A percentile compares a stretch with the other conserved stretches of the same genome.
phyloP scores from a whole-genome alignment of 2,888 invertebrate species.

The Melieria crassipennis region DNA sequence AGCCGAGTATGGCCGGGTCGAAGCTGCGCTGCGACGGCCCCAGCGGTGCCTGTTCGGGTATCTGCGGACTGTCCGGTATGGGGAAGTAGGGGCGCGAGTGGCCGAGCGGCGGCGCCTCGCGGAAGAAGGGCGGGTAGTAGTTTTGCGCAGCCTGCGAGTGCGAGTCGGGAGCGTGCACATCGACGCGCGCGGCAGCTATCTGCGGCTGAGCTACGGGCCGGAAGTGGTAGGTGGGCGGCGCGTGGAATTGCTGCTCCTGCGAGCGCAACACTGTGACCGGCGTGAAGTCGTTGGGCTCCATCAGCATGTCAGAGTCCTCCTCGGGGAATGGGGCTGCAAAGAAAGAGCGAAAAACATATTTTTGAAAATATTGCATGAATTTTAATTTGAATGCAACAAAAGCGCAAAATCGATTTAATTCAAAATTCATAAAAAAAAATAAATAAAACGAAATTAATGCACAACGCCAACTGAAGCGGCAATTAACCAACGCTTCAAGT shows the following conservation, averaged over 20 bases:
- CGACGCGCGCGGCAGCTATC: conserved; percentile 48
- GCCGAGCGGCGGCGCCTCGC: conserved; percentile 70
- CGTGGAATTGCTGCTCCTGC: conserved; percentile 60
- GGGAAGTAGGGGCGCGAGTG: conserved; percentile 72
- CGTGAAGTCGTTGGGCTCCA: conserved; percentile 65
- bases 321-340: conserved; percentile 56
- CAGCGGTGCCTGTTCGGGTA: conserved; percentile 52
- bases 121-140: conserved; percentile 82
- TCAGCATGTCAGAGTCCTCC: conserved; percentile 65
- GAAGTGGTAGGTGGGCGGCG: conserved; percentile 56
- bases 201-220: conserved; percentile 50
- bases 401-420: background rate
- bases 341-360: background rate
- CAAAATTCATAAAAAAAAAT: background rate
- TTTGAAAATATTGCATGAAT: too few relatives aligned
- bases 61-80: conserved; percentile 70
- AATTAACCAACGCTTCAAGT: conserved; percentile 14
- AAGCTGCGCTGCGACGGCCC: conserved; percentile 59
- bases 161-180: conserved; percentile 49
- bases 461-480: background rate
- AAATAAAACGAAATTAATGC: background rate
- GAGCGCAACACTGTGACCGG: conserved; percentile 61
- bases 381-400: background rate
- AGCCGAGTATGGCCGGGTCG: conserved; percentile 76
- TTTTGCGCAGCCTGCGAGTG: conserved; percentile 71